phyloP scores from a whole-genome alignment of 2,888 invertebrate genomes.

The Apotomis betuletana region DNA sequence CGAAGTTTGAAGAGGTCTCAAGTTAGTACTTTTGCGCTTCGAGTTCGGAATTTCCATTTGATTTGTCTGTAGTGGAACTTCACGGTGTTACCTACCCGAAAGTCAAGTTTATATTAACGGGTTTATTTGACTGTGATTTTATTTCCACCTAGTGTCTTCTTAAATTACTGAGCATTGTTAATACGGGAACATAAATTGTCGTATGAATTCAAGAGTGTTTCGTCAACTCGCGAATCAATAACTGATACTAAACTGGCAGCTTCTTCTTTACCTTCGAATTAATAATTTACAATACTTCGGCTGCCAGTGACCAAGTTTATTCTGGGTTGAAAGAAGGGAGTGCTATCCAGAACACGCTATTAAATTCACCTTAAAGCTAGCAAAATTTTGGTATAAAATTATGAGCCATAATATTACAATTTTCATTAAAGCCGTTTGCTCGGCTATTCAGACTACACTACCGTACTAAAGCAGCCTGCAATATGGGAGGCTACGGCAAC shows the following conservation, averaged over 20 bases:
- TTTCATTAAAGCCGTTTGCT: constrained; percentile 14
- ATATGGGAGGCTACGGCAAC: constrained; percentile 43
- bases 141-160: not conserved
- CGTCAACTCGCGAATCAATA: no score
- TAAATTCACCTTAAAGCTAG: not conserved
- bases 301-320: no score
- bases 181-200: not conserved
- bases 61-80: constrained; percentile 36
- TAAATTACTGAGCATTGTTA: not conserved
- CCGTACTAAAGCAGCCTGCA: constrained; percentile 18
- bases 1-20: constrained; percentile 38
- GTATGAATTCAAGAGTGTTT: no score
- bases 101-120: constrained; percentile 27
- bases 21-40: constrained; percentile 39
- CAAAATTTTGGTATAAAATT: not conserved
- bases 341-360: not conserved
- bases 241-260: not conserved
- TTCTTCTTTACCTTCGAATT: not conserved
- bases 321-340: no score
- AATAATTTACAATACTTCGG: not conserved
- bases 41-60: constrained; percentile 39
- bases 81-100: constrained; percentile 31
- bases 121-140: constrained; percentile 14
- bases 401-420: not conserved
- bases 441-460: not conserved